phyloP scores from a whole-genome alignment of 2,113 vertebrate genomes.

The Odobenus rosmarus region DNA sequence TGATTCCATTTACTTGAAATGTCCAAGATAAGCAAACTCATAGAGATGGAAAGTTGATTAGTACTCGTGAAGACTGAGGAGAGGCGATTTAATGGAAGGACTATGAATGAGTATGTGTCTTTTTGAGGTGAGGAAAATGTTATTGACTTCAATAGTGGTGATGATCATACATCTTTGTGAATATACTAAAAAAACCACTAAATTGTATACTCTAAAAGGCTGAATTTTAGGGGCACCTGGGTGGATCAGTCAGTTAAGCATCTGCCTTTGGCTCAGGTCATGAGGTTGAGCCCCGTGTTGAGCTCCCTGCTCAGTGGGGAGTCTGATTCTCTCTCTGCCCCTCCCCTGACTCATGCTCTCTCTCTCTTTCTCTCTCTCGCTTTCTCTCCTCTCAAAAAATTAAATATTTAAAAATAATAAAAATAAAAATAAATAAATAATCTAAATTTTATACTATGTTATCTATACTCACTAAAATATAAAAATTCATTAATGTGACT shows the following conservation, averaged over 20 bases:
- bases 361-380: too few species aligned
- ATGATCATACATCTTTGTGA: neutral
- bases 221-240: neutral
- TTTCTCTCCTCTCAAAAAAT: too few species aligned
- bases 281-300: too few species aligned
- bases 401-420: too few species aligned
- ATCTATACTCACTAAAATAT: neutral
- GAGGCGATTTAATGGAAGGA: neutral
- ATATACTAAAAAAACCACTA: neutral
- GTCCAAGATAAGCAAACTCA: neutral
- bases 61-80: neutral
- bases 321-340: too few species aligned
- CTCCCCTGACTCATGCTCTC: too few species aligned
- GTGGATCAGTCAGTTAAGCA: too few species aligned
- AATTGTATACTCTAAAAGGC: neutral
- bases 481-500: neutral
- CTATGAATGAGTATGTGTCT: neutral
- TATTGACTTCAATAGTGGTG: neutral
- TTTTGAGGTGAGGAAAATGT: neutral
- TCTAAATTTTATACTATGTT: neutral
- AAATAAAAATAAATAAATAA: too few species aligned
- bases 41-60: neutral
- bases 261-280: too few species aligned
- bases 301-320: too few species aligned
- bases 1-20: neutral